Evolutionary conservation across 2,888 invertebrate species (phyloP).

Genomic region (Drosophila anomalata): DNA sequence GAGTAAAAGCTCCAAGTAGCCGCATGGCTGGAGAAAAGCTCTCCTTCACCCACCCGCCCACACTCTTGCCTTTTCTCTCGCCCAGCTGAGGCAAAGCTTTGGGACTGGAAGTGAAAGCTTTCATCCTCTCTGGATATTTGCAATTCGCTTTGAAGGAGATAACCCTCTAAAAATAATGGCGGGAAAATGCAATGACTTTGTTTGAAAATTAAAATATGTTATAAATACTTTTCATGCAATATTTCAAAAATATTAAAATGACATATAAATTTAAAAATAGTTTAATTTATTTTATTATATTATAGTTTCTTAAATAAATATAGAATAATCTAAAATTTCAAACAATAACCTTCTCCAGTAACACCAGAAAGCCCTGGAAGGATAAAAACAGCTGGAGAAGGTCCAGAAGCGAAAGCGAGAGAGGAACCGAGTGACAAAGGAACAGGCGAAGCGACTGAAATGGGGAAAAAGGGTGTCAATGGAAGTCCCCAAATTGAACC

Average conservation of each 20-base stretch:
- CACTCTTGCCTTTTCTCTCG: slow-evolving; percentile 11
- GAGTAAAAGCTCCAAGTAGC: slow-evolving; percentile 68
- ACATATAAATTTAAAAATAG: background rate
- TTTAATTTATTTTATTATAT: background rate
- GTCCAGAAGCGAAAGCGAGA: slow-evolving; percentile 15
- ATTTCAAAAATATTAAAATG: background rate
- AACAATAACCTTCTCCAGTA: slow-evolving; percentile 4
- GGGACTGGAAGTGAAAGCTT: slow-evolving; percentile 57
- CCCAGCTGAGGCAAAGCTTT: slow-evolving; percentile 30
- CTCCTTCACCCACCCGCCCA: background rate
- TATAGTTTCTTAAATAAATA: background rate
- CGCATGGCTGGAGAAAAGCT: slow-evolving; percentile 61
- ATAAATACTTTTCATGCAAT: no score
- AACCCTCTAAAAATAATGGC: background rate
- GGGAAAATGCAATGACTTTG: background rate
- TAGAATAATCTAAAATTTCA: background rate
- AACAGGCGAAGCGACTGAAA: slow-evolving; percentile 39
- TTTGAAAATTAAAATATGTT: background rate
- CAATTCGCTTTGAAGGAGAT: background rate
- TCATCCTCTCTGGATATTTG: slow-evolving; percentile 14
- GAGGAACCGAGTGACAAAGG: slow-evolving; percentile 42
- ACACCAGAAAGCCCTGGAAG: slow-evolving; percentile 44
- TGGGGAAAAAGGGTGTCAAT: slow-evolving; percentile 75
- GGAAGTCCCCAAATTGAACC: slow-evolving; percentile 58
- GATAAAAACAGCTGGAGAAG: slow-evolving; percentile 62